Evolutionary conservation across 2,797 vertebrate species (phyloP), one percentile per base, ranked within the genome.

Genomic region (Onychomys arenicola): DNA sequence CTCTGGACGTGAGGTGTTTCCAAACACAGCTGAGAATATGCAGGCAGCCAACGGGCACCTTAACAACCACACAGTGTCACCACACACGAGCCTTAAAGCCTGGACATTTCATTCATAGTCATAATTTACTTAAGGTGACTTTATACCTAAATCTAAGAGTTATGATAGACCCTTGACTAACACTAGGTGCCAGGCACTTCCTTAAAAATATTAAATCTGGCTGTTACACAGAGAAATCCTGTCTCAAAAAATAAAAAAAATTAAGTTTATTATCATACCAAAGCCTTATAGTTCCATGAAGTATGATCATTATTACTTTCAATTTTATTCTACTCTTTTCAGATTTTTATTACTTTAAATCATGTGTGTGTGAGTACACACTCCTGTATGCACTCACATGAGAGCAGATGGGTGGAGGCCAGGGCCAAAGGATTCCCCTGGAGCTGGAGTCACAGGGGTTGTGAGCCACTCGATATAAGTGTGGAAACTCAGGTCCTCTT

Each of bases 151-250:
- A 61, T 57, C 55, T 37, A 21, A 80, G 76, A 32, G 8, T 17
- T 6, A 61, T 3, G 4, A 37, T 0, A 2, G 40, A 27, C 27
- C 46, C 7, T 7, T 29, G 78, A 29, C 0, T 11, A 69, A 23
- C 23, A 37, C 29, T 0, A 3, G 4, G 61, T 32, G 59, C 21
- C 10, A 3, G 46, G 10, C 0, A 67, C 17, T 2, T 69, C 43
- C 57, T 43, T 55, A 27, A 27, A n/a, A n/a, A 40, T 17, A 59
- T 37, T 16, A 32, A 40, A 73, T 73, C 71, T 73, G 19, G n/a
- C 19, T 5, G 21, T 73, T 73, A 73, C 71, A 40, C 4, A 73
- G n/a, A 73, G 71, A 73, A n/a, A 73, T 37, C 71, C 21, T 73
- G 21, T 73, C n/a, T 37, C n/a, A 71, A 71, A 40, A 1, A 10